phyloP scores from a whole-genome alignment of 2,113 vertebrate genomes.

The Thamnophis sirtalis region DNA sequence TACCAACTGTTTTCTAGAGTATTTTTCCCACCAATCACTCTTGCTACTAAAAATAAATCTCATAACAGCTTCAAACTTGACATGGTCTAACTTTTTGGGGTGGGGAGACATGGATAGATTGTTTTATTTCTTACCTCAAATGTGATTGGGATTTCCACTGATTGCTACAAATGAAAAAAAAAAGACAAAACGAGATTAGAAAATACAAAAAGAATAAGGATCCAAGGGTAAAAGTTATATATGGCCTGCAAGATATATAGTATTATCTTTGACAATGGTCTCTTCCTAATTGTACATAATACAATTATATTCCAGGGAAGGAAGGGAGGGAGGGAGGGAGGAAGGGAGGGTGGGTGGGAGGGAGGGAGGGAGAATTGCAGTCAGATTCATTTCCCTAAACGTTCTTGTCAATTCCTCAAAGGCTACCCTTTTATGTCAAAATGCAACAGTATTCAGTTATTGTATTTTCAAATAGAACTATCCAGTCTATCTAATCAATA shows the following conservation, averaged over 20 bases:
- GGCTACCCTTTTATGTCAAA: background rate
- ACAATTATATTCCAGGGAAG: background rate
- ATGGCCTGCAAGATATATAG: background rate
- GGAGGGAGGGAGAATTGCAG: background rate
- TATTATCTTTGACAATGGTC: background rate
- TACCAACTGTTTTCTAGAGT: background rate
- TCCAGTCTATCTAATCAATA: background rate
- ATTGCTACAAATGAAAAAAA: background rate
- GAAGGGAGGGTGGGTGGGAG: background rate
- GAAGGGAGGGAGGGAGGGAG: background rate
- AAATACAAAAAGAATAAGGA: background rate
- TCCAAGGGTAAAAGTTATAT: background rate
- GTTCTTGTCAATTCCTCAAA: background rate
- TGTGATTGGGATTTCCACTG: fast-evolving
- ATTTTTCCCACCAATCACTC: no score
- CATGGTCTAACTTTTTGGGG: background rate
- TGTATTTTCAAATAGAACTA: background rate
- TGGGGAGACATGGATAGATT: background rate
- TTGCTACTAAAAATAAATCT: background rate
- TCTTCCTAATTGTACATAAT: background rate
- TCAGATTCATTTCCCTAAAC: background rate
- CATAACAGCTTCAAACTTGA: background rate
- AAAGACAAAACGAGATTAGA: background rate
- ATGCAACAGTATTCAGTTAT: background rate
- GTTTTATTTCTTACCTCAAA: background rate